Base-by-base conservation (phyloP, 2,888 invertebrate species). In the Volucella zonaria region DNA sequence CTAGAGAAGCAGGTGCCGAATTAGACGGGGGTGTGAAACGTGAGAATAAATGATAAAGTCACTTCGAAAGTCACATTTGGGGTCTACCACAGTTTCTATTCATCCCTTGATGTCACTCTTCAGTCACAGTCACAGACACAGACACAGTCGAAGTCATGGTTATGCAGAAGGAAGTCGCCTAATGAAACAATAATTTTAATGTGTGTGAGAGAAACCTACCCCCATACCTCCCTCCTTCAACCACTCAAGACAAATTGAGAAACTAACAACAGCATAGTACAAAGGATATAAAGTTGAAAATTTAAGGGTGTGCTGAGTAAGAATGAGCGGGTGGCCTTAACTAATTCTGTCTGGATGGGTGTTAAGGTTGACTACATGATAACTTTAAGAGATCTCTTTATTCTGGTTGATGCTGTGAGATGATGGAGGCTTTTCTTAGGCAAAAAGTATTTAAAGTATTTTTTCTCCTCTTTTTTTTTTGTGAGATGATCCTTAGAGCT, bases 21-120 rank as follows among this genome's bases (percentile, higher is more conserved):
- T 38, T 18, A 42, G 42, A 10, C 45, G 8, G 31, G 23, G 15
- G 31, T 18, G 9, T 49, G 49, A 42, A 54, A 1, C 9, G 38
- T 18, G 11, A 47, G n/a, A 45, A 54, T 76, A 66, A 61, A 68
- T 66, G 45, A 76, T 85, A 47, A 81, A 76, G 80, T 66, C 70
- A 83, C 80, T 80, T 80, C 67, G 52, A 71, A 73, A 77, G 81
- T 82, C 51, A 49, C 62, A 68, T 74, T 73, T 73, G 66, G 71
- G 67, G 73, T 73, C 40, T 52, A 66, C 70, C 81, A 75, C 56
- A 74, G 54, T 51, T 66, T 58, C 49, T 15, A 49, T 58, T 49
- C 75, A 58, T 64, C 47, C 56, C 62, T 42, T 38, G 40, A 6
- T 31, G 43, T 14, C 47, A 18, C 18, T 40, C 31, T 11, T 8